These are phyloP conservation scores for Emmelina monodactyla DNA, from an alignment of 2,888 invertebrate species.

Conservation along the genomic window DNA sequence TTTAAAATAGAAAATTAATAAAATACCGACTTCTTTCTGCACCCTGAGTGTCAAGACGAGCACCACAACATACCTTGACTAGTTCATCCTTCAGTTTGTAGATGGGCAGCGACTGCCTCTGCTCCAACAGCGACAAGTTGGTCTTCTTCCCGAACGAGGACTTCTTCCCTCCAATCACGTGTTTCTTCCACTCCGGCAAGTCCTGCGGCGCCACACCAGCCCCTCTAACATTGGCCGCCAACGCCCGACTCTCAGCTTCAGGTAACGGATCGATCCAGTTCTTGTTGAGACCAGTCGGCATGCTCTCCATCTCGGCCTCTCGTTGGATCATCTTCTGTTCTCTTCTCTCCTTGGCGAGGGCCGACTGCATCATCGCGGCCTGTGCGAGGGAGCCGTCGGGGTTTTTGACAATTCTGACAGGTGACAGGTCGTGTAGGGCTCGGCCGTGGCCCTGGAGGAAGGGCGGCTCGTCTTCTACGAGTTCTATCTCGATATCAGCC, in stretches of 20 bases:
- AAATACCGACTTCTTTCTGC: no score
- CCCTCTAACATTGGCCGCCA: slow-evolving; percentile 83
- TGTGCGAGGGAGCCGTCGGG: slow-evolving; percentile 99
- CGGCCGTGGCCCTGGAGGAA: slow-evolving; percentile 95
- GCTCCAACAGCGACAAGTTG: slow-evolving; percentile 91
- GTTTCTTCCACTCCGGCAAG: slow-evolving; percentile 99
- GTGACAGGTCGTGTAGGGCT: slow-evolving; percentile 89
- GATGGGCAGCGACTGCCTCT: slow-evolving; percentile 95
- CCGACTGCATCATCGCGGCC: slow-evolving; percentile 99
- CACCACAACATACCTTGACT: slow-evolving; percentile 87
- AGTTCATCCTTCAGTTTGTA: slow-evolving; percentile 95
- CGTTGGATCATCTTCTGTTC: slow-evolving; percentile 96
- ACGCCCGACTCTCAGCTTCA: slow-evolving; percentile 75
- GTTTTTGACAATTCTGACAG: slow-evolving; percentile 96
- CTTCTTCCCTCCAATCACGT: slow-evolving; percentile 96
- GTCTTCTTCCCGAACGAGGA: slow-evolving; percentile 98
- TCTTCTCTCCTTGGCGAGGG: slow-evolving; percentile 94
- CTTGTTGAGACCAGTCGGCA: slow-evolving; percentile 80
- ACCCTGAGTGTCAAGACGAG: no score
- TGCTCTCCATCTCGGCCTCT: slow-evolving; percentile 87
- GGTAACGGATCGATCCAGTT: slow-evolving; percentile 98
- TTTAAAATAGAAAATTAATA: no score
- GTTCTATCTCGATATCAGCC: slow-evolving; percentile 98
- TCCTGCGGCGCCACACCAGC: slow-evolving; percentile 87
- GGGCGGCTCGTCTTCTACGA: slow-evolving; percentile 98